Evolutionary conservation across 1,140 invertebrate genomes (phyloP), one percentile per base, ranked within the genome.

Genomic region (Drosophila burlai): DNA sequence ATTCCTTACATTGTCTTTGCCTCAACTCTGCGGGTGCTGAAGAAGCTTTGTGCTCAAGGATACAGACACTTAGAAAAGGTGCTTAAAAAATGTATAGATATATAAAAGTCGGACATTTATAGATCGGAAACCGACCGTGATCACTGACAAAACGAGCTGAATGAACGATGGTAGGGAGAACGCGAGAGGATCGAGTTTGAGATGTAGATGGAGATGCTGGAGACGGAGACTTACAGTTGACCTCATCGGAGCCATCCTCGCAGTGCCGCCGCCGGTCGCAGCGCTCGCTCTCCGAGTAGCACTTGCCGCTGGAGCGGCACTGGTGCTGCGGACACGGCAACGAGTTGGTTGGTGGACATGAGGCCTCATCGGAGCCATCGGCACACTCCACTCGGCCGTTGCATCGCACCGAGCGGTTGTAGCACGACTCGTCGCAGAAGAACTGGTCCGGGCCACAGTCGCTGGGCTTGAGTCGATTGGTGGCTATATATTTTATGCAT

Each of bases 261-360:
- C 95, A 96, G 80, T 96, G 95, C 26, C 92, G 89, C 13, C 91
- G 89, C 21, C 94, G 94, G 90, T 96, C 93, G 84, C 95, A 96
- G 57, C 93, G 93, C 66, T 93, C 91, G 36, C 40, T 79, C 42
- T 92, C 81, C 57, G 75, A 68, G 43, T 83, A 93, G 54, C 92
- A 93, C 62, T 80, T 77, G 63, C 87, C 89, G 66, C 82, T 92
- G 72, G 85, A 85, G 57, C 92, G 87, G 61, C 92, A 93, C 45
- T 74, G 85, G 63, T 80, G 71, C 58, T 92, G 76, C 31, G 92
- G 91, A 60, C 92, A 93, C 21, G 83, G 76, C 60, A 59, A 60
- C 43, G 58, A 57, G 57, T 6, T 24, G 11, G 36, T 52, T 40
- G 67, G 71, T 91, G 94, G 71, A 81, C 81, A 21, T 60, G 52